Percentiles rank a stretch among this genome's conserved stretches.
Conservation (phyloP, 2,113 vertebrate genomes). For the Chrysemys picta region DNA sequence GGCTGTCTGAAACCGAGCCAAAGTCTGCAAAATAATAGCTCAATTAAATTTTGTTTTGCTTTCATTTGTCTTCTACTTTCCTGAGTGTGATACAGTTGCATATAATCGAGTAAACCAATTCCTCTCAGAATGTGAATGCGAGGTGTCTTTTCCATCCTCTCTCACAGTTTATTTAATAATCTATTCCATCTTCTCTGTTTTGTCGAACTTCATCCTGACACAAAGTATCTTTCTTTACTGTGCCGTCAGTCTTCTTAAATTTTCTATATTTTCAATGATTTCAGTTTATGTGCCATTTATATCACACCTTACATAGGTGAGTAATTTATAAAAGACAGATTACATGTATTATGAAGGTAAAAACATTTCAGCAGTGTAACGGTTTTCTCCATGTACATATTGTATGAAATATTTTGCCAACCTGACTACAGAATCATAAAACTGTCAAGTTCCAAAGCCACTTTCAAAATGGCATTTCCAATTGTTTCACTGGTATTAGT, state of each 20-base stretch:
- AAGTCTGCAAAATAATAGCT: slow-evolving; percentile 88
- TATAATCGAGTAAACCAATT: slow-evolving; percentile 83
- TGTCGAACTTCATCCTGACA: slow-evolving; percentile 72
- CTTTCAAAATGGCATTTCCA: slow-evolving; percentile 20
- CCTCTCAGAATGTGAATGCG: slow-evolving; percentile 78
- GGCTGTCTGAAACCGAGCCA: slow-evolving; percentile 84
- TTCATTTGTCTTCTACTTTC: slow-evolving; percentile 83
- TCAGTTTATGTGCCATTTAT: slow-evolving; percentile 62
- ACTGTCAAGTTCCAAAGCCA: slow-evolving; percentile 17
- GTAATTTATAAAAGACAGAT: slow-evolving; percentile 61
- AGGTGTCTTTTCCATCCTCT: slow-evolving; percentile 65
- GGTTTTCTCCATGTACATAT: slow-evolving; percentile 7
- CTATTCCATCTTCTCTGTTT: slow-evolving; percentile 73
- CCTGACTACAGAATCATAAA: slow-evolving; percentile 28
- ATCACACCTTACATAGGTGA: slow-evolving; percentile 67
- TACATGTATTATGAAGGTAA: slow-evolving; percentile 37
- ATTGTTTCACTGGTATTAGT: slow-evolving; percentile 43
- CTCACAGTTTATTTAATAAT: slow-evolving; percentile 75
- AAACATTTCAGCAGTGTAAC: not conserved
- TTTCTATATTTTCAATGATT: slow-evolving; percentile 62
- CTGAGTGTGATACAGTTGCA: slow-evolving; percentile 80
- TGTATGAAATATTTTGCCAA: slow-evolving; percentile 26
- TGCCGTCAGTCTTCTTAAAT: slow-evolving; percentile 71
- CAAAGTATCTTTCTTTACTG: slow-evolving; percentile 65
- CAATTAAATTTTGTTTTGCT: slow-evolving; percentile 86